Base-by-base conservation (phyloP, 2,113 vertebrate species). In the Saguinus midas region DNA sequence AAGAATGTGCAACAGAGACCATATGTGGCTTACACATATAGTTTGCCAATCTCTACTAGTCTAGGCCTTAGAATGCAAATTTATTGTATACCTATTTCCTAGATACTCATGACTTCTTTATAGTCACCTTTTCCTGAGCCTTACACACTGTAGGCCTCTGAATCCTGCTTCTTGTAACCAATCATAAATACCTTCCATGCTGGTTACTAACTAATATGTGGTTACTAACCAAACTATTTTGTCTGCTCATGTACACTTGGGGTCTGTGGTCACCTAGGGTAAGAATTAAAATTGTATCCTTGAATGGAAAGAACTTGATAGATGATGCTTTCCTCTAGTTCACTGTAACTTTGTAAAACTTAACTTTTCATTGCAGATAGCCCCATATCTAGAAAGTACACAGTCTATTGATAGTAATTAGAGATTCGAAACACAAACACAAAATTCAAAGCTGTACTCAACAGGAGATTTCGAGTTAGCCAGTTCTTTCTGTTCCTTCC, bases 381-480 rank as follows among this genome's bases (percentile, higher is more conserved):
- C 11, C 68, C 78, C 8, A 80, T 83, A 95, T 96, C 90, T 95
- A 64, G 3, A 90, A 61, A 96, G n/a, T 95, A 29, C 13, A 25
- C 64, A 96, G 52, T 64, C 50, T 96, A 29, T 95, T 96, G 73
- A 83, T 93, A 95, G 87, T 95, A 90, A 96, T 96, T 97, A 96
- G 83, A 96, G 40, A 87, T 95, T 89, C 66, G 48, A n/a, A 96
- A 89, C 40, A 81, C 83, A 95, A 97, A 58, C 37, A 91, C 61
- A 12, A 68, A 79, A n/a, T 66, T 27, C 45, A 89, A 94, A 93
- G 82, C 61, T 75, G 32, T 83, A 87, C 48, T 96, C 18, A 93
- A 40, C 35, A 94, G 64, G n/a, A 5, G 13, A 91, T 96, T 96
- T 83, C 27, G 86, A 95, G 87, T 23, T 94, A 78, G 18, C 52